Conservation (phyloP, 2,113 vertebrate genomes). For the Amphiprion ocellaris region DNA sequence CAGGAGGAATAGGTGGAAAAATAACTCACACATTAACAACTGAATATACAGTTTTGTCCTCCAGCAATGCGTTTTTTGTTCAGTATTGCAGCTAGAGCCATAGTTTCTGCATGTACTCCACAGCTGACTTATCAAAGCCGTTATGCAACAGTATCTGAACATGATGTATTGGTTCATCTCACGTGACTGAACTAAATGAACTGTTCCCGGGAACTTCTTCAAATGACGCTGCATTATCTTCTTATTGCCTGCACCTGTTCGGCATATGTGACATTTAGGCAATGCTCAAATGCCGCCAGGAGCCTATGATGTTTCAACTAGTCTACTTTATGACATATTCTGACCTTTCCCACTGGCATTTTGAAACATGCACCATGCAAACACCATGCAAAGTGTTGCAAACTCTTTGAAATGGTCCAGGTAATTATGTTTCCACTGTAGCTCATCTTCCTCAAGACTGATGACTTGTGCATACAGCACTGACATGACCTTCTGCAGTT, state of each 20-base stretch:
- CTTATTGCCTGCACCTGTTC: slow-evolving; percentile 40
- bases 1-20: slow-evolving; percentile 30
- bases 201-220: slow-evolving; percentile 4
- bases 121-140: slow-evolving; percentile 24
- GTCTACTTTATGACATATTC: slow-evolving; percentile 25
- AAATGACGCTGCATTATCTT: slow-evolving; percentile 10
- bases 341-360: slow-evolving; percentile 59
- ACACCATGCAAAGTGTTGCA: slow-evolving; percentile 1
- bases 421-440: slow-evolving; percentile 9
- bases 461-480: not conserved
- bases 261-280: slow-evolving; percentile 48
- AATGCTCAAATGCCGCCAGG: slow-evolving; percentile 45
- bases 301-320: slow-evolving; percentile 36
- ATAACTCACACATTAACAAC: slow-evolving; percentile 49
- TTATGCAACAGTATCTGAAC: slow-evolving; percentile 29
- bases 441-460: slow-evolving; percentile 21
- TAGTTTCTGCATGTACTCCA: slow-evolving; percentile 23
- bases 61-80: slow-evolving; percentile 15
- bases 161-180: slow-evolving; percentile 23
- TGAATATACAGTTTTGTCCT: slow-evolving; percentile 33
- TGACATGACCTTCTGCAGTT: slow-evolving; percentile 8
- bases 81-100: slow-evolving; percentile 41
- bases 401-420: slow-evolving; percentile 1
- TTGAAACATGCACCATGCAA: slow-evolving; percentile 16
- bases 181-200: slow-evolving; percentile 9